Percentiles rank a stretch among this genome's conserved stretches.
Evolutionary conservation across 2,113 vertebrate species (phyloP).

Genomic region (Epinephelus lanceolatus): DNA sequence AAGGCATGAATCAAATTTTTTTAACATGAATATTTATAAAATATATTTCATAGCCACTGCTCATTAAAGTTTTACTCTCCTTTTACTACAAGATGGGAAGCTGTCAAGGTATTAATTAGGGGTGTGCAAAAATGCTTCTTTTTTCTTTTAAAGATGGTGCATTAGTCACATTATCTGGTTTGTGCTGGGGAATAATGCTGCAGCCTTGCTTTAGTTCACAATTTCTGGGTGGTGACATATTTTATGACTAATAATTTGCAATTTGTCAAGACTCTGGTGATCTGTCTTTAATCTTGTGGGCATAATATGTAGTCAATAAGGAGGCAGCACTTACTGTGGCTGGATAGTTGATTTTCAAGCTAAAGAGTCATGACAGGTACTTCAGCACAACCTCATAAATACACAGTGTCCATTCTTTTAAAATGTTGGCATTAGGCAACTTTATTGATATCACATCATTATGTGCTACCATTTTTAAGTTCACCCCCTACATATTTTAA

Average conservation of each 20-base stretch:
- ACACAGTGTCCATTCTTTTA: too few species aligned
- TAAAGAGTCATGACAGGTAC: neutral
- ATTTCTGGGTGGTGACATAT: slow-evolving; percentile 13
- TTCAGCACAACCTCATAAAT: neutral
- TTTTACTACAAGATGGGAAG: slow-evolving; percentile 35
- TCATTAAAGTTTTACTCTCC: slow-evolving; percentile 48
- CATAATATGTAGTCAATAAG: slow-evolving; percentile 5
- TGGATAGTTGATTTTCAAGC: neutral
- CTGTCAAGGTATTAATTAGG: slow-evolving; percentile 52
- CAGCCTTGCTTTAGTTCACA: slow-evolving; percentile 18
- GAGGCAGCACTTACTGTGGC: slow-evolving; percentile 1
- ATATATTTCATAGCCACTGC: slow-evolving; percentile 25
- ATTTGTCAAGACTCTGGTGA: neutral
- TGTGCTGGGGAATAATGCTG: neutral
- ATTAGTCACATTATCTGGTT: slow-evolving; percentile 7
- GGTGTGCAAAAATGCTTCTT: slow-evolving; percentile 24
- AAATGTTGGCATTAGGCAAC: too few species aligned
- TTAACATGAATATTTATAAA: slow-evolving; percentile 40
- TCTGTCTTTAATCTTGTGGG: slow-evolving; percentile 2
- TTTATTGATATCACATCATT: too few species aligned
- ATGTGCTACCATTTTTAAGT: too few species aligned
- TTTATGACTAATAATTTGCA: neutral
- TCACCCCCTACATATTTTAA: too few species aligned
- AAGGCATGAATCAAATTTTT: slow-evolving; percentile 28
- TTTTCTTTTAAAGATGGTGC: slow-evolving; percentile 20